Evolutionary conservation across 2,797 vertebrate species (phyloP).

Genomic region (Labeo calbasu): DNA sequence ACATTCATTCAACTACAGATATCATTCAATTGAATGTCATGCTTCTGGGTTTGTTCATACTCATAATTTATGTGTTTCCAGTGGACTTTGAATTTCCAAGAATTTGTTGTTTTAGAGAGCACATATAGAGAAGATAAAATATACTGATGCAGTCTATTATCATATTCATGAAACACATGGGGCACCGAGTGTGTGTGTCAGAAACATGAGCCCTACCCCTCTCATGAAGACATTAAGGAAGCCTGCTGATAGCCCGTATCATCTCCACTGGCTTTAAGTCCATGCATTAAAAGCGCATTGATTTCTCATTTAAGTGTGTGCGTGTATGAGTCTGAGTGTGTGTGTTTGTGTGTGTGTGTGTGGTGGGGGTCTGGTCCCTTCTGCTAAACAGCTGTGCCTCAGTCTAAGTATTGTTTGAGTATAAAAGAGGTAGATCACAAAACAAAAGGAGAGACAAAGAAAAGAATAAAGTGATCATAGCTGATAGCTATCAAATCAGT

Average conservation of each 20-base stretch:
- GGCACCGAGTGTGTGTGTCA: neutral
- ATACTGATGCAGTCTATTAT: neutral
- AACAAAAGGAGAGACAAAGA: neutral
- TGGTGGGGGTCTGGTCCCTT: conserved; percentile 20
- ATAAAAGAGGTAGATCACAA: neutral
- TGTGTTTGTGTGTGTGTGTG: neutral
- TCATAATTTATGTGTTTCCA: neutral
- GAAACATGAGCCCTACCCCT: conserved; percentile 23
- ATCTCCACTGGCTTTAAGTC: conserved; percentile 27
- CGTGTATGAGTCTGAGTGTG: neutral
- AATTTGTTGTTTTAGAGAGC: conserved; percentile 39
- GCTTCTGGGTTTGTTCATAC: neutral
- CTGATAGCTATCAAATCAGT: neutral
- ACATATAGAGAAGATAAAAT: conserved; percentile 18
- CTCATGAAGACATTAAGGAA: conserved; percentile 52
- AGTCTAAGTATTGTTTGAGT: conserved; percentile 9
- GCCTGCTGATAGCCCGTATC: conserved; percentile 4
- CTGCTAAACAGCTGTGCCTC: conserved; percentile 44
- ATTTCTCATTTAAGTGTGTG: conserved; percentile 13
- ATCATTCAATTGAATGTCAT: neutral
- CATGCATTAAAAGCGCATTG: conserved; percentile 38
- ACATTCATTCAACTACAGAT: neutral
- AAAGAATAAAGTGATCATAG: neutral
- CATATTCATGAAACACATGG: conserved; percentile 36
- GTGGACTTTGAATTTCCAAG: neutral